Percentiles rank a stretch among this genome's conserved stretches.
These are phyloP conservation scores for Stenopsyche tienmushanensis DNA, from an alignment of 1,140 invertebrate genomes.

Conservation along the genomic window DNA sequence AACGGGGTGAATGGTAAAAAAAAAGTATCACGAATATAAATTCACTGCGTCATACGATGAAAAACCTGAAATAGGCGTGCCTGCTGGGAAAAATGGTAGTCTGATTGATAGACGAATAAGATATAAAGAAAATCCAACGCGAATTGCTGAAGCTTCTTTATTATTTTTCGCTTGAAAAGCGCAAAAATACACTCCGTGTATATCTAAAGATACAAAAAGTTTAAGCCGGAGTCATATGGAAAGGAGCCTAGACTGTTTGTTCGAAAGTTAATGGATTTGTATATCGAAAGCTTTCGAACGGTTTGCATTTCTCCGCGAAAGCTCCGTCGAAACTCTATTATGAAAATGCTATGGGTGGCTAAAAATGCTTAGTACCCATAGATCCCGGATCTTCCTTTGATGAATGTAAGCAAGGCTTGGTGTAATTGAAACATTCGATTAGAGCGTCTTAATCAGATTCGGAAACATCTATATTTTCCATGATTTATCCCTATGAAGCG, in stretches of 20 bases:
- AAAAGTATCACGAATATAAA: neutral
- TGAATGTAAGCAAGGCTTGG: neutral
- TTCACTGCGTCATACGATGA: conserved; percentile 1
- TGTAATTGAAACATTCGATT: neutral
- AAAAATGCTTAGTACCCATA: neutral
- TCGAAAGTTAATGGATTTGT: no score
- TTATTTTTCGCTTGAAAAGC: no score
- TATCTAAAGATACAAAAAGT: no score
- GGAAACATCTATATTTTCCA: no score
- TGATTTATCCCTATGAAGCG: no score
- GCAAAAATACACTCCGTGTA: no score
- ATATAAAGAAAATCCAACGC: neutral
- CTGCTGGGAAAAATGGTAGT: conserved; percentile 1
- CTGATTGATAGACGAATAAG: conserved; percentile 9
- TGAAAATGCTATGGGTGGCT: no score
- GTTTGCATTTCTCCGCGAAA: no score
- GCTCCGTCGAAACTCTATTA: no score
- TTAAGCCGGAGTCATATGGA: no score
- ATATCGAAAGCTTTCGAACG: no score
- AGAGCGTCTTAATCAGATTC: neutral
- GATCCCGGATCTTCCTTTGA: neutral
- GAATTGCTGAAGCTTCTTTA: neutral
- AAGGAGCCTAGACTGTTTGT: no score
- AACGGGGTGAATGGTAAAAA: neutral
- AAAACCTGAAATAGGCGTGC: conserved; percentile 4